These are phyloP conservation scores for Cinara cedri DNA, from an alignment of 2,888 invertebrate genomes.

Conservation along the genomic window DNA sequence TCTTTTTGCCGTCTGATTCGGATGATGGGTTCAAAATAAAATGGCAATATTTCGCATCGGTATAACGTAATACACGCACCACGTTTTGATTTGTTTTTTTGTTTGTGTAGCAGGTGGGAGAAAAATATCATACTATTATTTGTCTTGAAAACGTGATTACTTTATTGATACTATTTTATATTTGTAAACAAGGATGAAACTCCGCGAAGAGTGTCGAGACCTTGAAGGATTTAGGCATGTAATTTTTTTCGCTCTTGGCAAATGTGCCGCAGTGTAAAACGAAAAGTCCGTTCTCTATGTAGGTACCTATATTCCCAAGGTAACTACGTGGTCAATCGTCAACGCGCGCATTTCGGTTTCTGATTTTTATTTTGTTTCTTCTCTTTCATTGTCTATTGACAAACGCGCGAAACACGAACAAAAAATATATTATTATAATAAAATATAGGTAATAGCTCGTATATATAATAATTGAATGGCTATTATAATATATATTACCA, in stretches of 20 bases:
- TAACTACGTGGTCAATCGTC: constrained; percentile 25
- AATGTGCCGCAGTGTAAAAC: constrained; percentile 5
- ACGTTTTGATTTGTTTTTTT: too few relatives aligned
- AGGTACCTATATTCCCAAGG: constrained; percentile 16
- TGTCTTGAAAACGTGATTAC: constrained; percentile 44
- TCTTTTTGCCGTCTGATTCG: too few relatives aligned
- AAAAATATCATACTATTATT: neutral
- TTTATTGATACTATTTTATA: constrained; percentile 19
- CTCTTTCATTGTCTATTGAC: too few relatives aligned
- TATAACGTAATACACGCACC: too few relatives aligned
- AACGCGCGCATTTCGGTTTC: neutral
- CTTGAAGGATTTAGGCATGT: constrained; percentile 40
- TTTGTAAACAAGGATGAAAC: constrained; percentile 51
- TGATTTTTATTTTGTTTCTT: neutral
- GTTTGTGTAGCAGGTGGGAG: neutral
- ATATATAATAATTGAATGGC: too few relatives aligned
- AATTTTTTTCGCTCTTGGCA: constrained; percentile 45
- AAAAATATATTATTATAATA: neutral
- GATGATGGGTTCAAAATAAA: too few relatives aligned
- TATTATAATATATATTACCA: too few relatives aligned
- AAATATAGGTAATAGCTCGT: too few relatives aligned
- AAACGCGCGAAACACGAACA: too few relatives aligned
- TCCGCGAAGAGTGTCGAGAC: constrained; percentile 33
- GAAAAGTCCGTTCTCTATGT: constrained; percentile 46
- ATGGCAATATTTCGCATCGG: too few relatives aligned